Percentiles rank a stretch among this genome's conserved stretches.
phyloP scores from a whole-genome alignment of 1,140 invertebrate species.

The Drosophila serrata region DNA sequence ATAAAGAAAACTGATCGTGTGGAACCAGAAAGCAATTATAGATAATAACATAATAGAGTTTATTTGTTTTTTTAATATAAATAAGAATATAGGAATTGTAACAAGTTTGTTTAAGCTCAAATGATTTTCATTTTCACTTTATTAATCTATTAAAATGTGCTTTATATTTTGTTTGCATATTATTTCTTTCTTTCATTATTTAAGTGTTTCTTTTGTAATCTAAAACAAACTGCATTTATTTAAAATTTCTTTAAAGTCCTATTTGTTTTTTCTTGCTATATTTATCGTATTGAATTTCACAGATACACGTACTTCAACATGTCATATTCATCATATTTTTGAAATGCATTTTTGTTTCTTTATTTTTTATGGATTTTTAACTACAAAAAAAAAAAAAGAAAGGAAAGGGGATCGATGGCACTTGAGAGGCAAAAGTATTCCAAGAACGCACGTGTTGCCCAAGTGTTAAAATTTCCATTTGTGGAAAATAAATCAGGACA shows the following conservation, averaged over 20 bases:
- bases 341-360: background rate
- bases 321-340: constrained; percentile 68
- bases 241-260: background rate
- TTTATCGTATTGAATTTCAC: constrained; percentile 56
- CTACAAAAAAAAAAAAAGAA: too few relatives aligned
- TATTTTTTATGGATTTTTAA: constrained; percentile 68
- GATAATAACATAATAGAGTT: background rate
- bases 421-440: constrained; percentile 56
- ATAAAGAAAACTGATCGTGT: constrained; percentile 53
- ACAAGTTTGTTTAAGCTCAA: background rate
- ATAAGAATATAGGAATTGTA: too few relatives aligned
- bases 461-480: constrained; percentile 68
- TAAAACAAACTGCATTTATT: too few relatives aligned
- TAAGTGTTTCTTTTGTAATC: background rate
- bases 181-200: too few relatives aligned
- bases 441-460: constrained; percentile 77
- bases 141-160: background rate
- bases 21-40: constrained; percentile 51
- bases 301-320: constrained; percentile 60
- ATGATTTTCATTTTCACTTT: background rate
- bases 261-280: constrained; percentile 8
- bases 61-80: too few relatives aligned
- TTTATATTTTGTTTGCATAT: too few relatives aligned
- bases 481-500: constrained; percentile 66
- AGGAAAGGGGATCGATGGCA: constrained; percentile 16